Conservation (phyloP, 2,797 vertebrate species). For the Myotis daubentonii region DNA sequence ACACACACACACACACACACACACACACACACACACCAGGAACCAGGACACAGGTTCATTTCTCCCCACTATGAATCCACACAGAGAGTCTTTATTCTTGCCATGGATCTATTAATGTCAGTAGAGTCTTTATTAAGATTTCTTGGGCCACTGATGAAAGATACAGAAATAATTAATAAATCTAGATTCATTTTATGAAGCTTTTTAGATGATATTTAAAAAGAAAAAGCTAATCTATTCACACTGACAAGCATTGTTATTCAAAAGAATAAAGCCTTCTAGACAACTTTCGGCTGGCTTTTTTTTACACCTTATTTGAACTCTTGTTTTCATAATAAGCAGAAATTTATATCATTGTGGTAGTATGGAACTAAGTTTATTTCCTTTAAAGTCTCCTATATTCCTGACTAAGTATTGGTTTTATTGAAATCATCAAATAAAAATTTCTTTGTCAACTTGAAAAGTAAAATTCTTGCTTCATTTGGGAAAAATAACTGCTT, state of each 20-base stretch:
- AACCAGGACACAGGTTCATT: slow-evolving; percentile 17
- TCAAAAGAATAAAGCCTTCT: slow-evolving; percentile 53
- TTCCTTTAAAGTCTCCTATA: slow-evolving; percentile 47
- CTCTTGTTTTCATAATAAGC: slow-evolving; percentile 40
- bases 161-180: slow-evolving; percentile 72
- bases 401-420: slow-evolving; percentile 10
- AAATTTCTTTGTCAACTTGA: slow-evolving; percentile 17
- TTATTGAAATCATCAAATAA: slow-evolving; percentile 6
- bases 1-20: neutral
- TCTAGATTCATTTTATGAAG: slow-evolving; percentile 74
- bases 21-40: neutral
- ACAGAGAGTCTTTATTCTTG: slow-evolving; percentile 41
- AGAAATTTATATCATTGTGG: neutral
- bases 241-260: slow-evolving; percentile 57
- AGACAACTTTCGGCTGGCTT: slow-evolving; percentile 16
- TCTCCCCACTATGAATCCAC: neutral
- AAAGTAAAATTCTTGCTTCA: slow-evolving; percentile 53
- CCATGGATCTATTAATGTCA: neutral
- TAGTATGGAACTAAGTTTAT: slow-evolving; percentile 49
- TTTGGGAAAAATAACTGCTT: neutral
- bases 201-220: slow-evolving; percentile 62
- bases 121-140: slow-evolving; percentile 66
- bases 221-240: slow-evolving; percentile 70
- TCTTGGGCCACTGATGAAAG: slow-evolving; percentile 62
- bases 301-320: slow-evolving; percentile 42